Evolutionary conservation across 2,797 vertebrate genomes (phyloP), one percentile per base, ranked within the genome.

Genomic region (Antrozous pallidus): DNA sequence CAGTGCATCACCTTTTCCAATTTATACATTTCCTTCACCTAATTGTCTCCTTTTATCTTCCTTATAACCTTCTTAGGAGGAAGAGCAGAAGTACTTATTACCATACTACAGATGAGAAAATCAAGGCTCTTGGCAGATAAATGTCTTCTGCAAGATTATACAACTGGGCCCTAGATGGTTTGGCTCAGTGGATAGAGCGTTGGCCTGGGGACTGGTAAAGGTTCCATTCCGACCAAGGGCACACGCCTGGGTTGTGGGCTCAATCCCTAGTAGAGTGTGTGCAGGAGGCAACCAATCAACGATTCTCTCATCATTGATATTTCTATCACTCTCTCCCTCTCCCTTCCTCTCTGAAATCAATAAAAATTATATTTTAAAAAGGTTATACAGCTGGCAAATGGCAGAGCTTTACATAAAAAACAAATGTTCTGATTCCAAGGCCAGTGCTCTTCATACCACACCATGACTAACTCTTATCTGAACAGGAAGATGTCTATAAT

Each of bases 1-100:
- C 2, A 17, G 58, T 81, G 89, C 79, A 74, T 24, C 8, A 20
- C 7, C 71, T 65, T 86, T 96, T 86, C 58, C 67, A 91, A 74
- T 61, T 58, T 91, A 83, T 45, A 40, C 31, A 58, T 33, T 88
- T 38, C n/a, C 67, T 90, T 95, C 82, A 78, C 24, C 7, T 11
- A 28, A 40, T 49, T 82, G 31, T 83, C 54, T 83, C 92, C 5
- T 94, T 71, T 87, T 7, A 77, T 91, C 42, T 75, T 80, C 28
- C 20, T 42, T 45, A 86, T 31, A 88, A 83, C 6, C 18, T 10
- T 79, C 36, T 80, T 51, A 88, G 14, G 20, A 77, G 79, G 47
- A 14, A 93, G n/a, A 94, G 2, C 7, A 90, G n/a, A 95, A 95
- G 87, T 74, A 86, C n/a, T 84, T 86, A 94, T 28, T 82, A 61